phyloP scores from a whole-genome alignment of 1,140 invertebrate genomes.

The Lasioglossum albipes region DNA sequence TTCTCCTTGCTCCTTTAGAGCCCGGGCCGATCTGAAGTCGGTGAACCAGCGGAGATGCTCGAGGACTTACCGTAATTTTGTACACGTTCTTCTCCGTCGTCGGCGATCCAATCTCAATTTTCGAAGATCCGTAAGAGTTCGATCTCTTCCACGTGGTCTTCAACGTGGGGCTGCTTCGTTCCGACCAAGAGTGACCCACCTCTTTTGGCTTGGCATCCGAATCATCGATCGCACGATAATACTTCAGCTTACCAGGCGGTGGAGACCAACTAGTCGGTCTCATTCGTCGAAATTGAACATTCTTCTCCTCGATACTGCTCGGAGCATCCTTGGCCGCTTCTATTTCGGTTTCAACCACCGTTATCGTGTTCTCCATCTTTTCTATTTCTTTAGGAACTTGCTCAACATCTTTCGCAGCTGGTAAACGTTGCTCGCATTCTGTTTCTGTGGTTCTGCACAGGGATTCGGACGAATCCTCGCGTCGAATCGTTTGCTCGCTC shows the following conservation, averaged over 20 bases:
- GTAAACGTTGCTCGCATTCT: neutral
- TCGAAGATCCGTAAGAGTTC: constrained; percentile 61
- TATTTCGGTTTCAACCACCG: constrained; percentile 32
- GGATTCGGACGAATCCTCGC: neutral
- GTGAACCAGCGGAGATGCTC: constrained; percentile 79
- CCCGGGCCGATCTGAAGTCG: constrained; percentile 81
- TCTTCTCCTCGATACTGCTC: constrained; percentile 60
- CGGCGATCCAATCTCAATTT: constrained; percentile 68
- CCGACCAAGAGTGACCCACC: neutral
- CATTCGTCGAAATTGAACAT: constrained; percentile 73
- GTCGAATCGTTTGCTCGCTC: neutral
- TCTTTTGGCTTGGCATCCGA: neutral
- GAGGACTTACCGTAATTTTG: constrained; percentile 77
- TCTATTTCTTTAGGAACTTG: neutral
- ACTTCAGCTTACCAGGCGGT: constrained; percentile 68
- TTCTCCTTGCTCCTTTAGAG: constrained; percentile 81
- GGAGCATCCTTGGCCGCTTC: neutral
- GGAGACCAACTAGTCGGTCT: constrained; percentile 77
- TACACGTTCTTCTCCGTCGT: constrained; percentile 71
- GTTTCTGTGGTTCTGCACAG: neutral
- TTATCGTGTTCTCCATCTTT: neutral
- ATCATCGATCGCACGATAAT: constrained; percentile 42
- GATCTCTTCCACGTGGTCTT: constrained; percentile 59
- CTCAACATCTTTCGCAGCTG: neutral
- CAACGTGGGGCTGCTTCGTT: constrained; percentile 35